Conservation (phyloP, 2,113 vertebrate species). For the Thermophis baileyi region DNA sequence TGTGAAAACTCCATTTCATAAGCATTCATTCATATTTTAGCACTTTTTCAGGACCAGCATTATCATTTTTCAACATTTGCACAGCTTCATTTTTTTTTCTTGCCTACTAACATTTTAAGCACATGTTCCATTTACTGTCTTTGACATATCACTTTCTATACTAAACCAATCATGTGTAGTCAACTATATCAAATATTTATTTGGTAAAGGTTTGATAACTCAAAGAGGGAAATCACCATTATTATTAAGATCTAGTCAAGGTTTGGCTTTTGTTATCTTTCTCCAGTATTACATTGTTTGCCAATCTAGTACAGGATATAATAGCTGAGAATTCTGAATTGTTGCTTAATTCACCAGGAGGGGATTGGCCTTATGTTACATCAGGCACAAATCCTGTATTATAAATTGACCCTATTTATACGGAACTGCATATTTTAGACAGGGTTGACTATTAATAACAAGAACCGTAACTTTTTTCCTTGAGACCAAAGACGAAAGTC, state of each 20-base stretch:
- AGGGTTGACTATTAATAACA: not conserved
- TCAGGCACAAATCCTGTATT: not conserved
- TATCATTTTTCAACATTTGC: not conserved
- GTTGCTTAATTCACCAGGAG: not conserved
- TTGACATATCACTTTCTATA: not conserved
- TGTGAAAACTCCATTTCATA: not conserved
- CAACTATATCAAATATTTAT: not conserved
- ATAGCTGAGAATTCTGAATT: not conserved
- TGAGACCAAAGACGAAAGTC: not conserved
- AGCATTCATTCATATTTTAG: not conserved
- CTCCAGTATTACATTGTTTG: not conserved
- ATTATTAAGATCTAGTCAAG: not conserved
- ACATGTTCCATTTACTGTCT: not conserved
- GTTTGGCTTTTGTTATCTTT: not conserved
- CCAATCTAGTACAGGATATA: not conserved
- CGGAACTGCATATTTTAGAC: not conserved
- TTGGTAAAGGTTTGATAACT: not conserved
- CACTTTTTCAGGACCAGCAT: not conserved
- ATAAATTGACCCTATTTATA: not conserved
- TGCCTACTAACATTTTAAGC: not conserved
- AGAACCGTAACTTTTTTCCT: not conserved
- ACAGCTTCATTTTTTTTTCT: not conserved
- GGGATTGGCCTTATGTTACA: not conserved
- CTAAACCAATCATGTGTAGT: not conserved
- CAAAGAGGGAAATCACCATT: not conserved